Evolutionary conservation across 2,113 vertebrate genomes (phyloP), one percentile per base, ranked within the genome.

Genomic region (Oncorhynchus masou): DNA sequence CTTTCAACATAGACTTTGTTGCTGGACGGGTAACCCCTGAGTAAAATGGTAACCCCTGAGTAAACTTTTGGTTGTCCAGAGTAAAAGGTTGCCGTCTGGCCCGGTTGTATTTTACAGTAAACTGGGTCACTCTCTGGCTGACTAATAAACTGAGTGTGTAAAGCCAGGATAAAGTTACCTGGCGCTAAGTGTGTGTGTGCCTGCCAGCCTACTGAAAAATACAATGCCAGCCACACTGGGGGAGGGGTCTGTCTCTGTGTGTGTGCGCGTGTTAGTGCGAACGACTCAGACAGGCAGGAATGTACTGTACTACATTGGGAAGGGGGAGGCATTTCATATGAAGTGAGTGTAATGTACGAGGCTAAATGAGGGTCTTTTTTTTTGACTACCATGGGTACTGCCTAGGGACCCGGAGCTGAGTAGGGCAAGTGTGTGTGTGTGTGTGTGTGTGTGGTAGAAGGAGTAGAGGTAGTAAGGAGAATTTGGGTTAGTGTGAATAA

Each of bases 401-500:
- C 88, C 88, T 85, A 25, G 88, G 88, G 90, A 92, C 78, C 78
- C 82, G 83, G 79, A 79, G 86, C 86, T 90, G 77, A 29, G 25
- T 20, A 19, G 84, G 71, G 78, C 27, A 79, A 64, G 34, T 34
- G 34, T 34, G 34, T 11, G 39, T 8, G 34, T 39, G 6, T 39
- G 34, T 39, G 34, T 39, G 34, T 39, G 34, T 54, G 78, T 80
- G 70, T 57, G 9, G 76, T 74, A 81, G 81, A 78, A 76, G 77
- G 81, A 83, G 82, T 76, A 80, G 66, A 79, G 83, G 29, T 16
- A 29, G 27, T 1, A 84, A 49, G 73, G 81, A 87, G 81, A 88
- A 90, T 70, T 76, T 88, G 85, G 89, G 89, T 90, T 90, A 88
- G 60, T 71, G 76, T 91, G 84, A 92, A 92, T 92, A 89, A 92